Base-by-base conservation (phyloP, 2,797 vertebrate species). In the Eulemur albifrons region DNA sequence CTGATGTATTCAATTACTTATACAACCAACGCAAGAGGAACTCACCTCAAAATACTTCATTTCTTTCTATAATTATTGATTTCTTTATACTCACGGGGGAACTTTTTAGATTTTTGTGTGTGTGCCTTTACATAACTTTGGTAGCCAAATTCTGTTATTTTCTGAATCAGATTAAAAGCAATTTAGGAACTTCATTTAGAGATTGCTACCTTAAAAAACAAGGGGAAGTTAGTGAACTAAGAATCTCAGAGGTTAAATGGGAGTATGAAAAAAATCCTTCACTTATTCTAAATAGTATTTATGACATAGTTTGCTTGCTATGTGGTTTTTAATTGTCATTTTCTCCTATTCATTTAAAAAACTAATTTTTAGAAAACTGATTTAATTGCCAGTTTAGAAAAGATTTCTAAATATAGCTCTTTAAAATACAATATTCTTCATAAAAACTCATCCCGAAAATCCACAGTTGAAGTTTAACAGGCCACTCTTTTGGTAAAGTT, bases 1-100 rank as follows among this genome's bases (percentile, higher is more conserved):
- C 93, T 88, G 73, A 88, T 95, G 96, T 98, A 98, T 98, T 98
- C 95, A 95, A 52, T 98, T 98, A 97, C 98, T 98, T 97, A 89
- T 84, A 84, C 96, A 98, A 97, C 98, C 80, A 93, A 50, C 1
- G 81, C 98, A 97, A 98, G 95, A 97, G 93, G 96, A 98, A 97
- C 93, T 97, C 96, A 89, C 93, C 98, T 98, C 95, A 86, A 95
- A 97, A 88, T 97, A 96, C 95, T 98, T 97, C 80, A 94, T 98
- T 98, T 98, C 95, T 97, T 98, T 97, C 94, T 91, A 57, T 98
- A 95, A 97, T 97, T 92, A 97, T 96, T 97, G 96, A 97, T 97
- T 96, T 97, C 94, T 98, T 98, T 97, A 95, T 97, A 96, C 82
- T 98, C 69, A 75, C 0, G 3, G 30, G 8, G 7, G 10, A 73